phyloP scores from a whole-genome alignment of 2,797 vertebrate genomes.

The Gymnopithys bicolor region DNA sequence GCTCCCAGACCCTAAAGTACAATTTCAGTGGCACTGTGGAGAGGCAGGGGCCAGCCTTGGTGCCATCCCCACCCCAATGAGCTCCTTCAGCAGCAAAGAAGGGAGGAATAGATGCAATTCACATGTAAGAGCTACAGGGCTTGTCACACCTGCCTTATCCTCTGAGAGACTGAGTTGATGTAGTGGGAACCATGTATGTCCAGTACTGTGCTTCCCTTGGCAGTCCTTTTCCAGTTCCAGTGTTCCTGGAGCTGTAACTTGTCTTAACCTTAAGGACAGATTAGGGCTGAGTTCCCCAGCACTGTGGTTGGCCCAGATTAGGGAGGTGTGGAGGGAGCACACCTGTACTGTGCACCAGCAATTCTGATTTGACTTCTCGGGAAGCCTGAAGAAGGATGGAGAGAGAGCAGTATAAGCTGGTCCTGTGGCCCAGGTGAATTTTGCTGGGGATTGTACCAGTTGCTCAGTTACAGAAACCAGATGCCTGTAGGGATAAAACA shows the following conservation, averaged over 20 bases:
- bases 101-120: neutral
- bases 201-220: neutral
- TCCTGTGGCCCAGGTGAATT: neutral
- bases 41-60: neutral
- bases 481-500: neutral
- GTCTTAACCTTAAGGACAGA: neutral
- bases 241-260: neutral
- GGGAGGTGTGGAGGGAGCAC: neutral
- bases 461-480: neutral
- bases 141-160: neutral
- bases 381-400: neutral
- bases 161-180: neutral
- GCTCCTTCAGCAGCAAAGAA: neutral
- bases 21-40: neutral
- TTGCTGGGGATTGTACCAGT: neutral
- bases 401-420: neutral
- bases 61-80: neutral
- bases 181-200: accelerated
- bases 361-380: accelerated
- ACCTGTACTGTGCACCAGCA: accelerated
- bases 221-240: neutral
- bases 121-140: accelerated
- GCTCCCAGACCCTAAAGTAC: neutral
- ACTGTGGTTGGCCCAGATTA: neutral
- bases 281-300: neutral